Evolutionary conservation across 1,140 invertebrate genomes (phyloP), one percentile per base, ranked within the genome.

Genomic region (Diploscapter pachys): DNA sequence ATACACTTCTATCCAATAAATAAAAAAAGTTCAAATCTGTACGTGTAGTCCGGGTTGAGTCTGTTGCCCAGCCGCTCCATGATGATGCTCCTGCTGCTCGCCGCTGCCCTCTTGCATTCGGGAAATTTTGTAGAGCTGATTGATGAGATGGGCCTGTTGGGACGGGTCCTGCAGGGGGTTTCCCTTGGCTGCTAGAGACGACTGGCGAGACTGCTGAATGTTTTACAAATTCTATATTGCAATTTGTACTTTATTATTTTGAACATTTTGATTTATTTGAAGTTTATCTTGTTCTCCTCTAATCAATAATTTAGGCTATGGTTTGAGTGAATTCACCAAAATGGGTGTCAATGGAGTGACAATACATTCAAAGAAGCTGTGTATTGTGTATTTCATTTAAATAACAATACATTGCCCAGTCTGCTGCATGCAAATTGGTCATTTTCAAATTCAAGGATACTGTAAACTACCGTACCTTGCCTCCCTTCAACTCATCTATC

Each of bases 101-200:
- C 4, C 68, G 48, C 61, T 55, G 50, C 67, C 75, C 2, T 76
- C 64, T 64, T 76, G 75, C 50, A 72, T 62, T 8, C 63, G 61
- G 55, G 75, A 69, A 5, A 72, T 48, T 53, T 66, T 76, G 50
- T 76, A 63, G 8, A 76, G 63, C 48, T 72, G 55, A 3, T 66
- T 51, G 57, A 72, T 5, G 6, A 76, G 63, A 11, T 71, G 63
- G 8, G 75, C 75, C 13, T 76, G 75, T 62, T 66, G 61, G 4
- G 57, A 63, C 3, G 69, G 75, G 62, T 76, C 74, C 48, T 76
- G 67, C 3, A 76, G 64, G 13, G 61, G 68, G 59, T 56, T 75
- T 9, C 31, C 66, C n/a, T 74, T 74, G 3, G 65, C 5, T 13
- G 55, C 4, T 59, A 63, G 51, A 11, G 61, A 72, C 3, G 50